Base-by-base conservation (phyloP, 2,797 vertebrate genomes). In the Mormyrops attenuatus region DNA sequence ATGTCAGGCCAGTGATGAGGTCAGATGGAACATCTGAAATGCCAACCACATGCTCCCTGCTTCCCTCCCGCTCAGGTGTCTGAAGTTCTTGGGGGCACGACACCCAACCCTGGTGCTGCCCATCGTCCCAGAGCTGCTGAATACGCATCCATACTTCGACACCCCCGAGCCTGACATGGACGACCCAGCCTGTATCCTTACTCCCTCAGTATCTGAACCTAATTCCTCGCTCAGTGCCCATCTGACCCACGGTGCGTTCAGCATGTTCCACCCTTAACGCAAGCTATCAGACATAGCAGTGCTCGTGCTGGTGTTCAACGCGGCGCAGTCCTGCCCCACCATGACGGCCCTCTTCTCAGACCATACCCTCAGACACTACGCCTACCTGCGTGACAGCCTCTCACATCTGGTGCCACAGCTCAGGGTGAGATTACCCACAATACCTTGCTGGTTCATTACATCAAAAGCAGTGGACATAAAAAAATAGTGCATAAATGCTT, bases 111-210 rank as follows among this genome's bases (percentile, higher is more conserved):
- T 99, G 91, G 98, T 99, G 44, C 94, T 99, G 55, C 98, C 98
- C 0, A 94, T 99, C 88, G 98, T 99, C 34, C 98, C 98, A 0
- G 98, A 99, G 90, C 95, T 99, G 87, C 96, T 99, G 93, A 99
- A 98, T 92, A 99, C 97, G 0, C 98, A 99, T 91, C 99, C 98
- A 0, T 99, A 98, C 92, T 99, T 99, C 7, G 98, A 99, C 93
- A 99, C 98, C 0, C 98, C 98, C 0, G 98, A 99, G 69, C 98
- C 98, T 0, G 98, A 99, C 93, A 99, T 99, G 98, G 98, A 99
- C 8, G 98, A 99, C 66, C 98, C 98, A 9, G 98, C 98, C 17
- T 99, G 98, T 99, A 99, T 99, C 98, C 95, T 96, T 91, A 22
- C n/a, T 3, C 3, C 87, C 85, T 26, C 20, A n/a, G 63, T 63